Evolutionary conservation across 2,888 invertebrate genomes (phyloP), one percentile per base, ranked within the genome.

Genomic region (Drosophila flavopinicola): DNA sequence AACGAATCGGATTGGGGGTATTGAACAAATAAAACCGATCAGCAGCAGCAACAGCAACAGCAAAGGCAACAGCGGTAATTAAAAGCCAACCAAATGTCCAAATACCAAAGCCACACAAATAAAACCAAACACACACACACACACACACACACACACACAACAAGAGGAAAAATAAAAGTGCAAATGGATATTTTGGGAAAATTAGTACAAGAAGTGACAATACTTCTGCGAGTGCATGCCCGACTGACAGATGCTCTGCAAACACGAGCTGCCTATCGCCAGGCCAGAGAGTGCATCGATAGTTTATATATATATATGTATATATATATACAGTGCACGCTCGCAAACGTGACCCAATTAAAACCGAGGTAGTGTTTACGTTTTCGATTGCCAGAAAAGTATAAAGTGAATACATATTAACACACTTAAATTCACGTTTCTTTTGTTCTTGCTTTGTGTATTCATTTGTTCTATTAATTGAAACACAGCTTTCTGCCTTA

Each of bases 11-110:
- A 37, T 3, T 6, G 7, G 3, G 5, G 6, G 25, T 38, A 54
- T 42, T 58, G 45, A 33, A 47, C 84, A 84, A 80, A 86, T 71
- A 86, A 69, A 86, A 68, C 71, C 77, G 80, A 83, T 86, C 80
- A 68, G 74, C 68, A 65, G 32, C 39, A 17, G 11, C 35, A 17
- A 10, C 35, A 25, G 54, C 13, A 39, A 23, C 39, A 32, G 76
- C 66, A 75, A 64, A 44, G 33, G 54, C 52, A 20, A 39, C 59
- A 58, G 67, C 79, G 86, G 87, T 84, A 84, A 84, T 84, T 84
- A 84, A 84, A 85, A 87, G 84, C 77, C 79, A 85, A 76, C 77
- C 87, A 77, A 83, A 82, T 84, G 82, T 66, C 72, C 82, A 75
- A 82, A 76, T 79, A 69, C 69, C 54, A 72, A 86, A 84, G 64